Conservation (phyloP, 2,797 vertebrate genomes). For the Myiotriccus ornatus region DNA sequence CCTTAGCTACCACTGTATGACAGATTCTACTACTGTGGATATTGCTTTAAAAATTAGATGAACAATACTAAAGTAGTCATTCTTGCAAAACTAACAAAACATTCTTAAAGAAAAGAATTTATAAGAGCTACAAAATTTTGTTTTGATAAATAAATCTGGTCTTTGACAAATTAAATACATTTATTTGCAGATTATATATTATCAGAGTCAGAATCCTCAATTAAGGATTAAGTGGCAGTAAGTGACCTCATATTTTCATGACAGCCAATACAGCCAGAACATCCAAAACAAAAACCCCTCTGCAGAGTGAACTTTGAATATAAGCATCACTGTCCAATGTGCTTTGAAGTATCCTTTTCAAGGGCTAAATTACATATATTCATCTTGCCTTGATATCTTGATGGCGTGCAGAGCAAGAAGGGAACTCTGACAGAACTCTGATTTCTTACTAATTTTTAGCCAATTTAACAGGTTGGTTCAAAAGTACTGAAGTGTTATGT, state of each 20-base stretch:
- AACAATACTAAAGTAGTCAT: background rate
- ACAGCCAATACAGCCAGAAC: background rate
- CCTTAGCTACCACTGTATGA: background rate
- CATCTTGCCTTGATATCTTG: background rate
- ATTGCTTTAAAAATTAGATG: background rate
- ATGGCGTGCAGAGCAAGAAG: background rate
- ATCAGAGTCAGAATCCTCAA: background rate
- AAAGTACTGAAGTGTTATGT: background rate
- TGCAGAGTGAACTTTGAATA: background rate
- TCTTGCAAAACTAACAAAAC: background rate
- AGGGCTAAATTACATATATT: background rate
- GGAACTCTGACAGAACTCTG: background rate
- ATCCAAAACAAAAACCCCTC: background rate
- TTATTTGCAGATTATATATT: background rate
- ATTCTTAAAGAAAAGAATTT: background rate
- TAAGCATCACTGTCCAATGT: background rate
- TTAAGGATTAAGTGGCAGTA: background rate
- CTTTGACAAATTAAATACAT: background rate
- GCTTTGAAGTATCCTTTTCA: background rate
- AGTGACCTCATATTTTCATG: background rate
- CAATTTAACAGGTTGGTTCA: background rate
- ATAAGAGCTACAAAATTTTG: background rate
- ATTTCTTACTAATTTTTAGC: background rate
- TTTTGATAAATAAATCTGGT: background rate
- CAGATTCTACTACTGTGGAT: background rate